Base-by-base conservation (phyloP, 2,797 vertebrate genomes). In the Hippopotamyrus pictus region DNA sequence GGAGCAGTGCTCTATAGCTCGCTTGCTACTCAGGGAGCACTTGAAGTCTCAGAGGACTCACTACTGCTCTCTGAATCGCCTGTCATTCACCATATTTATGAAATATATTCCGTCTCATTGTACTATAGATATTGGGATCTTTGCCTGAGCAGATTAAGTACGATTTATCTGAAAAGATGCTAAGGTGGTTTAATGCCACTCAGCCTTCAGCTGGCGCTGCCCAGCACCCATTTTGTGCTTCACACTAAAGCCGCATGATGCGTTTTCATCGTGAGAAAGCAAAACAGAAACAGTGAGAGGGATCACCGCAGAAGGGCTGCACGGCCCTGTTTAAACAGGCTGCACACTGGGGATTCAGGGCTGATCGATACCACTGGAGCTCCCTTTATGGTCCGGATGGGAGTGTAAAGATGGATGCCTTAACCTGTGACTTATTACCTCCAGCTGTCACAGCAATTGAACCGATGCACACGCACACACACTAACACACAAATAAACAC, bases 321-420 rank as follows among this genome's bases (percentile, higher is more conserved):
- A 86, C 33, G 76, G 84, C 14, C 84, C 89, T 54, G 84, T 89
- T 76, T 54, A 54, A 89, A 87, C 62, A 89, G 50, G 59, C 46
- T 53, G 48, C 44, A 5, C 44, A 29, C 89, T 86, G 84, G 84
- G 62, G 50, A 62, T 44, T 12, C 33, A 1, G 17, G 17, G 25
- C 53, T 8, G 73, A 88, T 90, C 89, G n/a, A 90, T 90, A 88
- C 29, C 9, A 51, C 33, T 33, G 37, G 19, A 76, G 12, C 29
- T 19, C 46, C 46, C 57, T 89, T 62, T 25, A 88, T 59, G 50
- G 57, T 83, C 41, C 12, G 44, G 37, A 41, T 59, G 29, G 59
- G 33, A 29, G 51, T 29, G 37, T 83, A 59, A 46, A 53, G 62
- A 89, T 62, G 69, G 22, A 87, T 57, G 48, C 53, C 29, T 73